phyloP scores from a whole-genome alignment of 1,140 invertebrate genomes.

The Zaprionus kolodkinae region DNA sequence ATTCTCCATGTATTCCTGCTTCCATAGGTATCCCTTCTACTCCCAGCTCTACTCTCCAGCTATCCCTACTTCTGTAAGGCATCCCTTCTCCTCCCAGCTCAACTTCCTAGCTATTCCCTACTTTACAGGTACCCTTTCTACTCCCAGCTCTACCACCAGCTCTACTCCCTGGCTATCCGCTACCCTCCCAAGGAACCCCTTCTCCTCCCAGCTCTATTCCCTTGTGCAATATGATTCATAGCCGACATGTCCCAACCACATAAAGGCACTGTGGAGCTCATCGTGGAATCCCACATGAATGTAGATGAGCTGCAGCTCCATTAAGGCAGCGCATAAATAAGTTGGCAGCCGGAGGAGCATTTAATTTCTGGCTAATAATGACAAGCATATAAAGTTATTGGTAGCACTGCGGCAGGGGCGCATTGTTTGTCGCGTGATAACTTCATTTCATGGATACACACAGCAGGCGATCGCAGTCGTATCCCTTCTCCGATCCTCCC shows the following conservation, averaged over 20 bases:
- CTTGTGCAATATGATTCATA: slow-evolving; percentile 3
- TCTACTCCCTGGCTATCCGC: no score
- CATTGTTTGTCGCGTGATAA: slow-evolving; percentile 80
- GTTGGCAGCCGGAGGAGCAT: slow-evolving; percentile 56
- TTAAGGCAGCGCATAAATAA: slow-evolving; percentile 81
- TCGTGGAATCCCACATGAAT: not conserved
- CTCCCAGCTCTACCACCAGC: no score
- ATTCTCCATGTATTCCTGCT: no score
- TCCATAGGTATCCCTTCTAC: no score
- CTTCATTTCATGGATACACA: slow-evolving; percentile 61
- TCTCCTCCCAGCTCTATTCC: not conserved
- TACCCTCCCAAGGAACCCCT: no score
- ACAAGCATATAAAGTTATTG: slow-evolving; percentile 79
- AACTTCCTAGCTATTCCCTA: no score
- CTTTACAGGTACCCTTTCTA: no score
- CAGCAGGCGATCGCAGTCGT: slow-evolving; percentile 44
- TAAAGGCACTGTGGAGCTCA: not conserved
- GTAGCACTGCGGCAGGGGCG: slow-evolving; percentile 43
- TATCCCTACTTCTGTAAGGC: no score
- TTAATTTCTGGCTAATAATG: slow-evolving; percentile 80
- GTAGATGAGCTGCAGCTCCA: slow-evolving; percentile 46
- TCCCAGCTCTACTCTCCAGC: no score
- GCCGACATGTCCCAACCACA: not conserved
- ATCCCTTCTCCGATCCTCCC: no score
- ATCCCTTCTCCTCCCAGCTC: not conserved